Evolutionary conservation across 2,888 invertebrate genomes (phyloP).

Genomic region (Drosophila basisetae): DNA sequence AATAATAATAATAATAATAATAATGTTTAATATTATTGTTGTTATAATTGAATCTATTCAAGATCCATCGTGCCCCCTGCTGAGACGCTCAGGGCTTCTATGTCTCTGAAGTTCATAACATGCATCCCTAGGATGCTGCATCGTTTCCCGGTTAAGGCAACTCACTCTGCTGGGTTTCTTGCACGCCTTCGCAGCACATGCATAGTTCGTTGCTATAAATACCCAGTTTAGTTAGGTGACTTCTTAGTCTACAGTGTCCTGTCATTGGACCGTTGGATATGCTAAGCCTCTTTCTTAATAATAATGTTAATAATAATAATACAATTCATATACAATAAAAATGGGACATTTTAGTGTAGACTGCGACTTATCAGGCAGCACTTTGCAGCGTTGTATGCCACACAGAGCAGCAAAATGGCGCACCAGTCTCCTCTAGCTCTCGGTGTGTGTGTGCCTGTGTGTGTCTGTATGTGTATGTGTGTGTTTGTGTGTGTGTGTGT

Average conservation of each 20-base stretch:
- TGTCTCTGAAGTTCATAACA: too few relatives aligned
- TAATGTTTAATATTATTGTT: background rate
- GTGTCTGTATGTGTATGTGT: slow-evolving; percentile 7
- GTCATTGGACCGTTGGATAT: too few relatives aligned
- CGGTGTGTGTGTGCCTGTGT: too few relatives aligned
- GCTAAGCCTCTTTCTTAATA: background rate
- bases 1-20: background rate
- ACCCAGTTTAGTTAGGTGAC: too few relatives aligned
- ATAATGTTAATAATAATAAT: background rate
- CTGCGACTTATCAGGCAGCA: background rate
- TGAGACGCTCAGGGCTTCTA: too few relatives aligned
- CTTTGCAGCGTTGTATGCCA: slow-evolving; percentile 7
- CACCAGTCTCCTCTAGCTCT: background rate
- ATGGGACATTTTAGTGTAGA: background rate
- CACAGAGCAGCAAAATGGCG: slow-evolving; percentile 12
- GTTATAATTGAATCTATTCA: background rate
- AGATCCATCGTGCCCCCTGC: too few relatives aligned
- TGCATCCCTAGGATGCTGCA: too few relatives aligned
- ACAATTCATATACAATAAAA: background rate
- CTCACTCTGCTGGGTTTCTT: too few relatives aligned
- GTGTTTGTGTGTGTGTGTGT: slow-evolving; percentile 13
- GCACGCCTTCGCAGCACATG: too few relatives aligned
- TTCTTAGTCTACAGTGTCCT: too few relatives aligned
- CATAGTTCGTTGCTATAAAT: too few relatives aligned
- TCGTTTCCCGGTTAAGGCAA: too few relatives aligned